These are phyloP conservation scores for Diarsia dahlii DNA, from an alignment of 2,888 invertebrate species.

Conservation along the genomic window DNA sequence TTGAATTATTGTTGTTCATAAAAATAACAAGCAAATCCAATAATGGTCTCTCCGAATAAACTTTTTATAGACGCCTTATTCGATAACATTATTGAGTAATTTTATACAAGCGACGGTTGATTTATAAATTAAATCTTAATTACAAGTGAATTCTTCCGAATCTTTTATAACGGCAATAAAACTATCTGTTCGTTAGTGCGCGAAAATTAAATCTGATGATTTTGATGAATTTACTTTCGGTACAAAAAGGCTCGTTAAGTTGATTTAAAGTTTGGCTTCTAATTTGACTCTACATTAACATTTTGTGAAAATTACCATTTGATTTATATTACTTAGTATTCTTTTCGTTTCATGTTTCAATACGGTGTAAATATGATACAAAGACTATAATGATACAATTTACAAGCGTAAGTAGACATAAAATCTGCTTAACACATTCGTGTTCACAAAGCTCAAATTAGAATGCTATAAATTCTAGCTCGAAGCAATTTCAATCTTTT, in stretches of 20 bases:
- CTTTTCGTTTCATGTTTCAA: neutral
- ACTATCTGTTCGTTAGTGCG: constrained; percentile 40
- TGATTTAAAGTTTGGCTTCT: constrained; percentile 18
- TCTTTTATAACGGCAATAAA: constrained; percentile 48
- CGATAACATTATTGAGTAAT: constrained; percentile 68
- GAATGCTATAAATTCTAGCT: constrained; percentile 77
- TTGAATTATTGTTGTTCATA: constrained; percentile 71
- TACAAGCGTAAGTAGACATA: constrained; percentile 50
- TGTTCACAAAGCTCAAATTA: constrained; percentile 75
- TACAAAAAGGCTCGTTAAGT: constrained; percentile 5
- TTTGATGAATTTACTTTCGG: constrained; percentile 6
- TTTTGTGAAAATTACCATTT: neutral
- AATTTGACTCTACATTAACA: neutral
- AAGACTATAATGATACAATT: constrained; percentile 42
- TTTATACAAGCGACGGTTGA: constrained; percentile 75
- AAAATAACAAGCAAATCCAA: constrained; percentile 68
- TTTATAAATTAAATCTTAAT: constrained; percentile 71
- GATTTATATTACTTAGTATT: neutral
- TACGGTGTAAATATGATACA: neutral
- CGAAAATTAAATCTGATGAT: constrained; percentile 45
- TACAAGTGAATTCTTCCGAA: constrained; percentile 43
- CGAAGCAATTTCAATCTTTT: constrained; percentile 79
- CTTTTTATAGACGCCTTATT: constrained; percentile 52
- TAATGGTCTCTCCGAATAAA: constrained; percentile 63
- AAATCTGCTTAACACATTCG: constrained; percentile 66